Percentiles rank a stretch among this genome's conserved stretches.
Evolutionary conservation across 2,113 vertebrate species (phyloP).

Genomic region (Vireo altiloquus): DNA sequence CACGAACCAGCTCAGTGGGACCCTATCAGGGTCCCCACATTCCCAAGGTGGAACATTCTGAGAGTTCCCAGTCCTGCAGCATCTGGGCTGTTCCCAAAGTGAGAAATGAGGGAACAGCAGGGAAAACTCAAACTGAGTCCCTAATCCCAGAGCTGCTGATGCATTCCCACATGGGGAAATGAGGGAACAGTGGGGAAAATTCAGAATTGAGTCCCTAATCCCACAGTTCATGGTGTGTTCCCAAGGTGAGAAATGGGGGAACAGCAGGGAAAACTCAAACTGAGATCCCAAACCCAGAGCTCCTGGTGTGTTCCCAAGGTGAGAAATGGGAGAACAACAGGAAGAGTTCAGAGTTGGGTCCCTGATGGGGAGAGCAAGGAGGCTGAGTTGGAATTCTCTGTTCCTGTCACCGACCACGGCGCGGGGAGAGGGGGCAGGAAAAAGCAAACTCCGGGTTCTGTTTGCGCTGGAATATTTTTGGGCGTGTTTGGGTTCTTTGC

Average conservation of each 20-base stretch:
- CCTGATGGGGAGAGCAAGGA: not conserved
- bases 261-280: not conserved
- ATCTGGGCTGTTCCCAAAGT: accelerated
- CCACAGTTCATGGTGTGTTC: not conserved
- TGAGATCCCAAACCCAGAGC: not conserved
- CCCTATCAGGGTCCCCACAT: too few relatives aligned
- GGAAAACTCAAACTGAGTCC: too few relatives aligned
- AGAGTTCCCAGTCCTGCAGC: accelerated
- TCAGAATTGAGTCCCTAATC: too few relatives aligned
- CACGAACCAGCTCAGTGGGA: too few relatives aligned
- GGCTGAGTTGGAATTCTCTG: not conserved
- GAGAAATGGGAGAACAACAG: not conserved
- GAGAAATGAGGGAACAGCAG: not conserved
- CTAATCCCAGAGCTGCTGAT: not conserved
- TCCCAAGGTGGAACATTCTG: not conserved
- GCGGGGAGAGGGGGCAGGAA: not conserved
- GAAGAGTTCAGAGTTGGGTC: too few relatives aligned
- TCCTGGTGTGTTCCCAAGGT: accelerated
- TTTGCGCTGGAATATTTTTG: conserved; percentile 47
- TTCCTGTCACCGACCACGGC: not conserved
- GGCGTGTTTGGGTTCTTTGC: conserved; percentile 67
- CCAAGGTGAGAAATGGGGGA: not conserved
- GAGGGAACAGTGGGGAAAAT: not conserved
- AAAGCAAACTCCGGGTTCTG: conserved; percentile 32
- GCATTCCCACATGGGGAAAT: not conserved